Evolutionary conservation across 1,140 invertebrate genomes (phyloP).

Genomic region (Drosophila repletoides): DNA sequence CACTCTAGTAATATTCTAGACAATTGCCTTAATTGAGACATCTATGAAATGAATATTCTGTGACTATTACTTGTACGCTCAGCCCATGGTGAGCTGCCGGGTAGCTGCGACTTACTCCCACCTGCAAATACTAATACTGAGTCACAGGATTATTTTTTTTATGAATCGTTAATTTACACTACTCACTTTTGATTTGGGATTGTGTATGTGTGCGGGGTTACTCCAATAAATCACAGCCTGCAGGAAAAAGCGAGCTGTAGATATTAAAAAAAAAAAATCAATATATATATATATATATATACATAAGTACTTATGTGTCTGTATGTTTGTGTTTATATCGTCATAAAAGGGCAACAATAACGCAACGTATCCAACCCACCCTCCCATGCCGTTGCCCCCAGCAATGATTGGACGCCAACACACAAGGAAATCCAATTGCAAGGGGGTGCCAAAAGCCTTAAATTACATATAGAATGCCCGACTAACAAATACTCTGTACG

Average conservation of each 20-base stretch:
- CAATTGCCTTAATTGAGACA: too few species aligned
- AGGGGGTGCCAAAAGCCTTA: slow-evolving; percentile 1
- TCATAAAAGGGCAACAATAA: slow-evolving; percentile 7
- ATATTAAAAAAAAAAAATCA: slow-evolving; percentile 40
- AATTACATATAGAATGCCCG: too few species aligned
- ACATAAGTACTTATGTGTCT: too few species aligned
- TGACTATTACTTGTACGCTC: too few species aligned
- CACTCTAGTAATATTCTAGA: too few species aligned
- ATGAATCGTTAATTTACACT: not conserved
- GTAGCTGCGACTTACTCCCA: not conserved
- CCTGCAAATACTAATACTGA: slow-evolving; percentile 9
- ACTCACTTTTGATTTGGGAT: slow-evolving; percentile 12
- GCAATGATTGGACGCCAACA: slow-evolving; percentile 32
- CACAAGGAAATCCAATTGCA: not conserved
- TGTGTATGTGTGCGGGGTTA: slow-evolving; percentile 6
- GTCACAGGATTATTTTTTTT: not conserved
- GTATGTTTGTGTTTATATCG: too few species aligned
- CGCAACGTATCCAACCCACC: slow-evolving; percentile 28
- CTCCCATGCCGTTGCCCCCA: slow-evolving; percentile 35
- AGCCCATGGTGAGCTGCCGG: slow-evolving; percentile 2
- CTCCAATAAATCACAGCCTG: slow-evolving; percentile 6
- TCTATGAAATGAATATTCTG: too few species aligned
- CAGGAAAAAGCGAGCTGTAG: slow-evolving; percentile 15
- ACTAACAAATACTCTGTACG: slow-evolving; percentile 19
- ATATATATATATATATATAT: slow-evolving; percentile 31